Evolutionary conservation across 2,888 invertebrate genomes (phyloP).

Genomic region (Pasiphila rectangulata): DNA sequence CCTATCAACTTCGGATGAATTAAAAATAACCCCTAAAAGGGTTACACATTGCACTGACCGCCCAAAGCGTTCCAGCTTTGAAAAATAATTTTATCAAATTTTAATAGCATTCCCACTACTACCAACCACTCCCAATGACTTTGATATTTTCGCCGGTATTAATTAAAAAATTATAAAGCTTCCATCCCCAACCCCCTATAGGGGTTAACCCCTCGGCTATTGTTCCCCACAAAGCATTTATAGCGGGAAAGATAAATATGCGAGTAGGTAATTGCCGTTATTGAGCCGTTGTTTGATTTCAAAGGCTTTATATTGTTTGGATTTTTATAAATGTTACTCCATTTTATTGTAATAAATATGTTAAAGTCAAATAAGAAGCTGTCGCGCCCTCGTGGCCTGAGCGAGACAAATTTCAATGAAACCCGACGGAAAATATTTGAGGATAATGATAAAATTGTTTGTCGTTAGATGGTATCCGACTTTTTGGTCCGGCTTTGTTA

Average conservation of each 20-base stretch:
- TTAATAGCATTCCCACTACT: conserved; percentile 68
- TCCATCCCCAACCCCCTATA: conserved; percentile 38
- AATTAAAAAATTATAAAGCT: conserved; percentile 82
- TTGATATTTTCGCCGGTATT: conserved; percentile 79
- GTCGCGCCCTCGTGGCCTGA: conserved; percentile 17
- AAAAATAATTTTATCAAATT: conserved; percentile 61
- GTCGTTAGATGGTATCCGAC: neutral
- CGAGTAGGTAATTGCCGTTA: conserved; percentile 76
- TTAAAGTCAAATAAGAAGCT: conserved; percentile 20
- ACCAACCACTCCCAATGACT: conserved; percentile 65
- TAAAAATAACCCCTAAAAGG: conserved; percentile 22
- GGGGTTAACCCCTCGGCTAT: conserved; percentile 36
- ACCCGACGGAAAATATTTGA: conserved; percentile 48
- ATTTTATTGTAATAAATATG: conserved; percentile 22
- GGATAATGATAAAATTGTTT: conserved; percentile 46
- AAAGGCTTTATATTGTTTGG: conserved; percentile 60
- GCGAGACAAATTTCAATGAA: conserved; percentile 28
- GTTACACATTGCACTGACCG: conserved; percentile 25
- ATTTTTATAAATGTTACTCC: conserved; percentile 22
- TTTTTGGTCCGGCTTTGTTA: neutral
- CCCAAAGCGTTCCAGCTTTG: conserved; percentile 55
- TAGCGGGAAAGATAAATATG: conserved; percentile 76
- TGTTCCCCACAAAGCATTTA: conserved; percentile 32
- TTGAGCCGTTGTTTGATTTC: conserved; percentile 76
- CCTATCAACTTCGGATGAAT: conserved; percentile 13